Base-by-base conservation (phyloP, 2,797 vertebrate species). In the Rhynchotus rufescens region DNA sequence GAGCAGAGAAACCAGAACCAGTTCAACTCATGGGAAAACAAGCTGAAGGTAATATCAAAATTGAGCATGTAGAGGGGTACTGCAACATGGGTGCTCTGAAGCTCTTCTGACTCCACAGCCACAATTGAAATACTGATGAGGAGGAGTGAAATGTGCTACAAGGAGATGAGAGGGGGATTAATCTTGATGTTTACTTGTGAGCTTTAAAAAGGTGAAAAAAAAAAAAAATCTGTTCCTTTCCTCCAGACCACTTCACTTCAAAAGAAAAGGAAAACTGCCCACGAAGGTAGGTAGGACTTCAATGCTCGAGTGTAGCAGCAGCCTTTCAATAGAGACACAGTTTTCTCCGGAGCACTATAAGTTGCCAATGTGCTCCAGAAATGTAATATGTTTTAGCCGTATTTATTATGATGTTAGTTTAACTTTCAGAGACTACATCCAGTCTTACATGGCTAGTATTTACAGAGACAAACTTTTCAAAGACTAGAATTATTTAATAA, bases 141-240 rank as follows among this genome's bases (percentile, higher is more conserved):
- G 17, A 88, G 20, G 54, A 81, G 82, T 62, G 20, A 72, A 81
- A 65, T 86, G 84, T 45, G 74, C 56, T 1, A 1, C 61, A 62
- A 44, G 68, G 40, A 54, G 26, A 49, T 72, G 30, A 79, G 30
- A 68, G 49, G 30, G 68, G 21, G 68, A 68, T 78, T 71, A 66
- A 56, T 25, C 49, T 79, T 79, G 30, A 3, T 82, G 28, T 73
- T 81, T 93, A 73, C 45, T 52, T 79, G 25, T 69, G 4, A 76
- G 78, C 56, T 73, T 84, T 65, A 79, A 89, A 89, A 93, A 72
- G 40, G 14, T 69, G 64, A 84, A 72, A 89, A 86, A 86, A 57
- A 36, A 69, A 75, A 86, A 57, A 36, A 69, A 75, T 52, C 8
- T 57, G 28, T 84, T 78, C n/a, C 10, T 68, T 92, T 59, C 34